Evolutionary conservation across 2,888 invertebrate species (phyloP).

Genomic region (Adela reaumurella): DNA sequence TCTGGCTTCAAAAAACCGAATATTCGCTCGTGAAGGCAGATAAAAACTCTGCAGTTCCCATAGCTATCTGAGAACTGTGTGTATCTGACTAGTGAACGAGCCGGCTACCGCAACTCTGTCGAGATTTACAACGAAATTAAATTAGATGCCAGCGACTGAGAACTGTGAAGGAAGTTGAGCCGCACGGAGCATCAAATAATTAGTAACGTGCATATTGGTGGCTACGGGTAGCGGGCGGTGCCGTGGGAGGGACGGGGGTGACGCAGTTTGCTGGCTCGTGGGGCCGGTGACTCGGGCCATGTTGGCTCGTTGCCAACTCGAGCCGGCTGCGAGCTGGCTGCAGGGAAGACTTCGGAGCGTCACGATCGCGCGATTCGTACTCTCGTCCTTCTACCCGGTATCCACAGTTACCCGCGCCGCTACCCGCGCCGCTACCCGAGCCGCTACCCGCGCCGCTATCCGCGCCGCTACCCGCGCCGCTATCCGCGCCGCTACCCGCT

Average conservation of each 20-base stretch:
- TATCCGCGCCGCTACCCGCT: too few relatives aligned
- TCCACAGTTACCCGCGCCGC: too few relatives aligned
- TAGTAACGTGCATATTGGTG: constrained; percentile 4
- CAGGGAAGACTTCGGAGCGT: constrained; percentile 5
- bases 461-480: too few relatives aligned
- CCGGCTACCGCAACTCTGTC: too few relatives aligned
- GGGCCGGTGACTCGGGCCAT: not conserved
- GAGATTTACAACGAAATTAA: not conserved
- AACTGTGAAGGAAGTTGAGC: not conserved
- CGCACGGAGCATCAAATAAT: not conserved
- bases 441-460: too few relatives aligned
- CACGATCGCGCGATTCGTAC: not conserved
- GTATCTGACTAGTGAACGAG: too few relatives aligned
- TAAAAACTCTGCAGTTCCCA: too few relatives aligned
- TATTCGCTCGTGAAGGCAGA: too few relatives aligned
- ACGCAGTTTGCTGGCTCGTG: constrained; percentile 6
- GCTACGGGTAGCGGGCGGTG: constrained; percentile 1
- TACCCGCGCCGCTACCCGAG: too few relatives aligned
- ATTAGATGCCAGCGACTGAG: not conserved
- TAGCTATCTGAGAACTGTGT: too few relatives aligned
- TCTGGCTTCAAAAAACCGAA: too few relatives aligned
- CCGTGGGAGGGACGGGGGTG: not conserved
- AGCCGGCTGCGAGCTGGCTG: constrained; percentile 5
- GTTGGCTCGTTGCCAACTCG: not conserved
- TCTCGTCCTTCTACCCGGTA: too few relatives aligned